Evolutionary conservation across 2,797 vertebrate species (phyloP).

Genomic region (Chanos chanos): DNA sequence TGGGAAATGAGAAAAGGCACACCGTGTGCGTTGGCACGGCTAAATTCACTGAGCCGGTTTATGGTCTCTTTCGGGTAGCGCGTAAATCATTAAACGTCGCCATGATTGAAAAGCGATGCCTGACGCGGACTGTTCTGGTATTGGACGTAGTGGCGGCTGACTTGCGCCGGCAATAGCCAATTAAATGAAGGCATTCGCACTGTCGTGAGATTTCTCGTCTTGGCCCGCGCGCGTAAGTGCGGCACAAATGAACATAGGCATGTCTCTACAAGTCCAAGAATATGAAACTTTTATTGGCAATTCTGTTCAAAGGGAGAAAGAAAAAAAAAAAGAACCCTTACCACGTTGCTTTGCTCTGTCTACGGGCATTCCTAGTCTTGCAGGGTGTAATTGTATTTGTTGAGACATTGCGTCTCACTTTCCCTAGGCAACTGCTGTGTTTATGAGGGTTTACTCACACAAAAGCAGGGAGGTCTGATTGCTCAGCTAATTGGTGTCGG

Average conservation of each 20-base stretch:
- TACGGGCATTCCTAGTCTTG: slow-evolving; percentile 17
- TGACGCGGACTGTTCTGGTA: no score
- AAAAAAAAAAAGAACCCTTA: slow-evolving; percentile 17
- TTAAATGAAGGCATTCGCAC: slow-evolving; percentile 17
- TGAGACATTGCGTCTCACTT: slow-evolving; percentile 54
- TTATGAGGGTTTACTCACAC: slow-evolving; percentile 64
- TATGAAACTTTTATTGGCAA: slow-evolving; percentile 37
- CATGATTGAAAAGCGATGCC: no score
- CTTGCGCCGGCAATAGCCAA: no score
- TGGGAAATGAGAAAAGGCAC: slow-evolving; percentile 7
- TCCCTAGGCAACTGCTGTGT: slow-evolving; percentile 66
- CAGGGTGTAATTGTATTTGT: slow-evolving; percentile 47
- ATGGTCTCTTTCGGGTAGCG: slow-evolving; percentile 16
- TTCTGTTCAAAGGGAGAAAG: slow-evolving; percentile 25
- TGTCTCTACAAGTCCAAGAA: slow-evolving; percentile 30
- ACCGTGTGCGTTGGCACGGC: not conserved
- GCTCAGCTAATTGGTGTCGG: slow-evolving; percentile 74
- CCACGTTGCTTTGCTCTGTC: slow-evolving; percentile 5
- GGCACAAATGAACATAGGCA: slow-evolving; percentile 9
- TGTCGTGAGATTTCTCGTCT: slow-evolving; percentile 8
- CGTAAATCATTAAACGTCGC: slow-evolving; percentile 25
- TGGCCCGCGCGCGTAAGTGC: slow-evolving; percentile 21
- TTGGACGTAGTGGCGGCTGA: no score
- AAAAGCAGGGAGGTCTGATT: slow-evolving; percentile 68
- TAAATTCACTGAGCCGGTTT: slow-evolving; percentile 25